A percentile compares a stretch with the other conserved stretches of the same genome.
Conservation (phyloP, 2,113 vertebrate species). For the Catharus fuscescens region DNA sequence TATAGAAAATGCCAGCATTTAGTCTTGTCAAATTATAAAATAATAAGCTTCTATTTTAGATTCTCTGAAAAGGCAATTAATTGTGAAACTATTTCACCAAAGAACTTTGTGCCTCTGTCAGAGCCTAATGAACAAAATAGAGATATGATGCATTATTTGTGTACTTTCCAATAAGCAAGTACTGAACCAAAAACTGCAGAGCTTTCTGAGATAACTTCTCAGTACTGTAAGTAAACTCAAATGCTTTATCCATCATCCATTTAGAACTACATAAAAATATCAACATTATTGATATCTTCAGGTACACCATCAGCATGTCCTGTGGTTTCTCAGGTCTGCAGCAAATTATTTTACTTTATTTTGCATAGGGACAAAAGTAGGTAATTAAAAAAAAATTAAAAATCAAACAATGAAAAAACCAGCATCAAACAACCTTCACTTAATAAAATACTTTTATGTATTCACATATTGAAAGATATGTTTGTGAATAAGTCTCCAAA, state of each 20-base stretch:
- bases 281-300: not conserved
- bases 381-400: not conserved
- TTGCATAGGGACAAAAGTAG: not conserved
- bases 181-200: not conserved
- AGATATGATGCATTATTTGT: not conserved
- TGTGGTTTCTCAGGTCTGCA: not conserved
- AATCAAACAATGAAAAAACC: not conserved
- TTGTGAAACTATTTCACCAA: conserved; percentile 1
- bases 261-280: not conserved
- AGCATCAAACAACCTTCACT: not conserved
- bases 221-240: not conserved
- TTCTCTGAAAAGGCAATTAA: conserved; percentile 37
- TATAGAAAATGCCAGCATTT: conserved; percentile 26
- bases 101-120: not conserved
- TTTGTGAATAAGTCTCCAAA: not conserved
- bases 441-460: not conserved
- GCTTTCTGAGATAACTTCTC: not conserved
- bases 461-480: not conserved
- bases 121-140: conserved; percentile 3
- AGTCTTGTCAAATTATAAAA: conserved; percentile 39
- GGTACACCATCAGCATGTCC: not conserved
- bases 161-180: not conserved
- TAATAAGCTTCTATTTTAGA: conserved; percentile 17
- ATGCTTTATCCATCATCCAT: not conserved
- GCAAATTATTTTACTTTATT: not conserved